Base-by-base conservation (phyloP, 2,797 vertebrate species). In the Ctenopoma multispine region DNA sequence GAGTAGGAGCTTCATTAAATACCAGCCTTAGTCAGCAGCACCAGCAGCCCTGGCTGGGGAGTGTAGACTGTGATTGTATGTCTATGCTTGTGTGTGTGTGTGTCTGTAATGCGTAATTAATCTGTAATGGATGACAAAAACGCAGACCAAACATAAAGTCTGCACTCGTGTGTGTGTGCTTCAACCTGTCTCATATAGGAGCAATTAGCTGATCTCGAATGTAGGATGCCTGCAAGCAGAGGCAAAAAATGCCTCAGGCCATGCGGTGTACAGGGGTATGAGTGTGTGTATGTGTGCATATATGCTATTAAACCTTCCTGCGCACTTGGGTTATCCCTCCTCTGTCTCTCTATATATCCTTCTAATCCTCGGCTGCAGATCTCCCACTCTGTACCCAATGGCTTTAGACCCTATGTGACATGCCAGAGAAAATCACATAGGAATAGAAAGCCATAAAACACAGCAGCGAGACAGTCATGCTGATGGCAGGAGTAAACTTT, bases 381-480 rank as follows among this genome's bases (percentile, higher is more conserved):
- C 91, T 95, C 95, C 95, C 96, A 94, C 95, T 94, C 95, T 93
- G 97, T 95, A 96, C 92, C 96, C 95, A 97, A 98, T 99, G 97
- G 97, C 97, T 99, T 99, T 96, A 95, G 94, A 96, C 96, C 97
- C 97, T 98, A 99, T 96, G 96, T 98, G 97, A 99, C 93, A 96
- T 95, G 79, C 87, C 92, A 94, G 93, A 94, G 92, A 95, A 88
- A 96, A 97, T 99, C 97, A 99, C 97, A 99, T 99, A 99, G 97
- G 97, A 99, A 99, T 99, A 98, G 97, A 99, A 99, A 99, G 97
- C 97, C 97, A 99, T 99, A 99, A 93, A 93, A 95, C 96, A 96
- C 96, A 96, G 95, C 95, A 96, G 96, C 92, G 88, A 92, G 87
- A 68, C 71, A 67, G 69, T 84, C 69, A 46, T 4, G 60, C 63